Evolutionary conservation across 2,113 vertebrate species (phyloP).

Genomic region (Pycnonotus jocosus): DNA sequence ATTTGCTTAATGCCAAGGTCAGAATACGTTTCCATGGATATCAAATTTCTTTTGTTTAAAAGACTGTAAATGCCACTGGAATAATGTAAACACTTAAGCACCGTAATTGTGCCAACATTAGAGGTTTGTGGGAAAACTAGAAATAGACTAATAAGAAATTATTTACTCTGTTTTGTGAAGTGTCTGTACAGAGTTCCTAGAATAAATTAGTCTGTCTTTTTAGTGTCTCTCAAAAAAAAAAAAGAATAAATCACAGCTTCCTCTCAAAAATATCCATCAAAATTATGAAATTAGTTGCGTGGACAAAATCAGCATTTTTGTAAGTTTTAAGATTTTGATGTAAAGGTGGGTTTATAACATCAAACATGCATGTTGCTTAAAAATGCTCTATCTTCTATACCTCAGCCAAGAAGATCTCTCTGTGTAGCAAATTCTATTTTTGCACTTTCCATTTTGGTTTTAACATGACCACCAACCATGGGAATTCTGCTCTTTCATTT

Average conservation of each 20-base stretch:
- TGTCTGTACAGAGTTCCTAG: not conserved
- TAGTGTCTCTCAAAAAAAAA: not conserved
- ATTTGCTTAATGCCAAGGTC: not conserved
- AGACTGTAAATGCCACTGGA: not conserved
- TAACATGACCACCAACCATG: not conserved
- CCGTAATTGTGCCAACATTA: not conserved
- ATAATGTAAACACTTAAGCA: not conserved
- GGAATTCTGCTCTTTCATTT: not conserved
- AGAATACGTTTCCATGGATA: not conserved
- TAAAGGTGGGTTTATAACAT: not conserved
- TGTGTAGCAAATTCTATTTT: not conserved
- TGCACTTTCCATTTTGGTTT: not conserved
- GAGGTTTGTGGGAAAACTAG: not conserved
- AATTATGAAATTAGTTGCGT: not conserved
- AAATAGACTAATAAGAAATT: not conserved
- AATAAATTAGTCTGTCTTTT: not conserved
- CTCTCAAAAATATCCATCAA: not conserved
- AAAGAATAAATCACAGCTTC: not conserved
- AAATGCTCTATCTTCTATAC: not conserved
- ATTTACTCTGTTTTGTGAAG: not conserved
- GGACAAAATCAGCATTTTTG: not conserved
- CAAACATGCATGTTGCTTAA: not conserved
- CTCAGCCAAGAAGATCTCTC: not conserved
- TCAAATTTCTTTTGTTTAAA: not conserved
- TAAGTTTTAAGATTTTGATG: not conserved